Evolutionary conservation across 2,797 vertebrate genomes (phyloP), one percentile per base, ranked within the genome.

Genomic region (Sebastes iracundus): DNA sequence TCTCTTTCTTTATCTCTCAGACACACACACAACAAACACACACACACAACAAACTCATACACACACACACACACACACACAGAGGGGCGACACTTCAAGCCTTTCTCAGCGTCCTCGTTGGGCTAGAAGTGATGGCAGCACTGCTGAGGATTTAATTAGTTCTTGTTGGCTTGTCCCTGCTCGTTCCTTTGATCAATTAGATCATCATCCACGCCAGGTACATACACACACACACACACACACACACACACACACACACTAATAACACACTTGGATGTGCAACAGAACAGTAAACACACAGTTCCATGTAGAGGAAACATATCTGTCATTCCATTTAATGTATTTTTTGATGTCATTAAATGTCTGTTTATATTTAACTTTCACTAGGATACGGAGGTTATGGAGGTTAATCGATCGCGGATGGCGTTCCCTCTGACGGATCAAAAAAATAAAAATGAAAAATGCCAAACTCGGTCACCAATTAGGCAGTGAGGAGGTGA

Each of bases 91-190:
- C 67, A 64, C 73, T 79, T 64, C 38, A 59, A 80, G 58, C 69
- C 53, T 67, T 69, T 63, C 16, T 67, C 67, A 0, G 68, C 3
- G 1, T 63, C 72, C 72, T 80, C 46, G 85, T 82, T 80, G 75
- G 75, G 6, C 65, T 77, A 56, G 64, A 87, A 85, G 77, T 77
- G 82, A 85, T 75, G 84, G 75, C 66, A 56, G 77, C 7, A 8
- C 66, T 58, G 63, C 62, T 20, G 16, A 77, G 72, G 79, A 72
- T 83, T 84, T 87, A 88, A 90, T 85, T 87, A 83, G 86, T 85
- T 77, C 72, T 82, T 77, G 71, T 81, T 88, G 81, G 71, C 55
- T 72, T 84, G 81, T 90, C 79, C 35, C 67, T 53, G 46, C 75
- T 81, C 9, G 14, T 87, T 87, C 80, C 58, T 85, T 78, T 84